Evolutionary conservation across 2,888 invertebrate genomes (phyloP).

Genomic region (Dilophus febrilis): DNA sequence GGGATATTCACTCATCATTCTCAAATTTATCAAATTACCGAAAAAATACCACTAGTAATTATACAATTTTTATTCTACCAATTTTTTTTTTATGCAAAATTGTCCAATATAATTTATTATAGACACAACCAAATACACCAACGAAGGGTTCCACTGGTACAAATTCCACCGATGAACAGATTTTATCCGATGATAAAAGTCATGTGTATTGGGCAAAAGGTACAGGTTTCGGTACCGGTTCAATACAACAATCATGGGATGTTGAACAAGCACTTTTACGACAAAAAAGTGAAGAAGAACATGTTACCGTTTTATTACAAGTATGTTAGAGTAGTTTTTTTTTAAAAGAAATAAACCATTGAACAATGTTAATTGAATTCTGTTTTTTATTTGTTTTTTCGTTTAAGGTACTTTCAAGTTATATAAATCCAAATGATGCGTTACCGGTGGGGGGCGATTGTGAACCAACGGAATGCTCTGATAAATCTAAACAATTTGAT

Average conservation of each 20-base stretch:
- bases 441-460: conserved; percentile 27
- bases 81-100: neutral
- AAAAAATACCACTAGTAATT: conserved; percentile 1
- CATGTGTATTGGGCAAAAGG: conserved; percentile 91
- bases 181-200: conserved; percentile 48
- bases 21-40: conserved; percentile 32
- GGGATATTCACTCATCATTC: conserved; percentile 77
- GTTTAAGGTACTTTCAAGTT: conserved; percentile 68
- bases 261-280: conserved; percentile 83
- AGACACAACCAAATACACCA: neutral
- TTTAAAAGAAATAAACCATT: no score
- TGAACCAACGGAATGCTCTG: no score
- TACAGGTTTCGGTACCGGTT: conserved; percentile 91
- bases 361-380: conserved; percentile 1
- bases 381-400: conserved; percentile 4
- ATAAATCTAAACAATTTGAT: conserved; percentile 23
- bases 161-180: conserved; percentile 24
- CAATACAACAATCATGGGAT: conserved; percentile 91
- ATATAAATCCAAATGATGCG: conserved; percentile 57
- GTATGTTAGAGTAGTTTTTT: conserved; percentile 18
- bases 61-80: neutral
- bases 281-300: conserved; percentile 83
- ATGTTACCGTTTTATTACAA: conserved; percentile 69
- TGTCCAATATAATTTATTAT: conserved; percentile 18
- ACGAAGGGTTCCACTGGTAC: conserved; percentile 12